Base-by-base conservation (phyloP, 1,140 invertebrate genomes). In the Megalonaias nervosa region DNA sequence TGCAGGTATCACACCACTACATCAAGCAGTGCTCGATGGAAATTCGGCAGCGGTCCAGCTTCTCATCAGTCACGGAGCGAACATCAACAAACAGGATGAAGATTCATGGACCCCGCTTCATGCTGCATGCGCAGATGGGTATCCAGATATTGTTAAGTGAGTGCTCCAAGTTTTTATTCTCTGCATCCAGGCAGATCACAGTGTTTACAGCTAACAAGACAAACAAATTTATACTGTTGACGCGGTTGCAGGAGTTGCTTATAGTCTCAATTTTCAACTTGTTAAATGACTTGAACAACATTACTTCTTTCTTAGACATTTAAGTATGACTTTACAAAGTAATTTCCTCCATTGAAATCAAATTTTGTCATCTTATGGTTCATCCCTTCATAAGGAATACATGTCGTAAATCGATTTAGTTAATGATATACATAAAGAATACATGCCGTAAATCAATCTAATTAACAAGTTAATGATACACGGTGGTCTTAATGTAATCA, bases 91-190 rank as follows among this genome's bases (percentile, higher is more conserved):
- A 79, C 82, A 85, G 71, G 90, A 91, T 74, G 85, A 84, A 13
- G 89, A 90, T 71, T 85, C 82, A 11, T 91, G 89, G 89, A 89
- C 90, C 14, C 86, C 89, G 3, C 83, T 91, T 31, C 90, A 91
- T 73, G 89, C 90, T 14, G 90, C 90, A 21, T 90, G 89, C 73
- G 86, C 89, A 19, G 85, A 89, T 56, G 90, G 90, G 17, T 83
- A 90, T 65, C 76, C 84, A 1, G 84, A 89, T 26, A 90, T 91
- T 62, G 87, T 83, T 13, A 82, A 83, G 89, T 90, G 73, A 78
- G 82, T 78, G 60, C 14, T 2, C 38, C 14, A 5, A 48, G 16
- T 23, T 67, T 31, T 23, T 11, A n/a, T n/a, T 19, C 23, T 14
- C 60, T 19, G 23, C 5, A n/a, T 62, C 19, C 9, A n/a, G 19